These are phyloP conservation scores for Lateolabrax maculatus DNA, from an alignment of 2,797 vertebrate genomes.

Conservation along the genomic window DNA sequence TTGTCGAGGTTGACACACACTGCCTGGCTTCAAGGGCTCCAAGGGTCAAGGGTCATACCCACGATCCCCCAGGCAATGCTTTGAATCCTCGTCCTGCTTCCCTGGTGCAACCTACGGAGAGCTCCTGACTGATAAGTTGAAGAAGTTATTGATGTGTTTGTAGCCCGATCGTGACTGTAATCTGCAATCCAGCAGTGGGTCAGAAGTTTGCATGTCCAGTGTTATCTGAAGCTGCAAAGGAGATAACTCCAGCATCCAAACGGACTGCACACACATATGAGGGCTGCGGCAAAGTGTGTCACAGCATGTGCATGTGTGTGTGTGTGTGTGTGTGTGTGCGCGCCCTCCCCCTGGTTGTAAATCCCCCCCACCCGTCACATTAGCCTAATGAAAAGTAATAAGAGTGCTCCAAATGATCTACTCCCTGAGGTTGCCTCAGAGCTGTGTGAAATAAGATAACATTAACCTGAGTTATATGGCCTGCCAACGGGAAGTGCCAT, in stretches of 20 bases:
- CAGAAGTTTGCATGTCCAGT: conserved; percentile 21
- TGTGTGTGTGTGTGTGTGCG: conserved; percentile 11
- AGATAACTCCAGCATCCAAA: conserved; percentile 25
- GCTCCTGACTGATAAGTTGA: conserved; percentile 33
- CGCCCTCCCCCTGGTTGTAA: conserved; percentile 54
- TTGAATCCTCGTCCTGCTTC: conserved; percentile 27
- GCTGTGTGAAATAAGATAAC: conserved; percentile 81
- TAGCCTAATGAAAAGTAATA: conserved; percentile 84
- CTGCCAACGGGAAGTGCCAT: conserved; percentile 75
- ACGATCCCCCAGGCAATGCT: conserved; percentile 38
- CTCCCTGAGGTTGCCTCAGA: conserved; percentile 69
- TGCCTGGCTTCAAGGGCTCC: conserved; percentile 9
- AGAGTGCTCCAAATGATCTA: conserved; percentile 77
- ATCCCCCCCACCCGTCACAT: conserved; percentile 75
- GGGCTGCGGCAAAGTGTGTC: conserved; percentile 35
- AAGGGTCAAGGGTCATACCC: conserved; percentile 43
- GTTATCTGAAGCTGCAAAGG: conserved; percentile 24
- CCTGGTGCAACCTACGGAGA: conserved; percentile 6
- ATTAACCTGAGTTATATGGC: conserved; percentile 81
- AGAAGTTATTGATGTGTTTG: conserved; percentile 30
- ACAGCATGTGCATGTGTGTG: background rate
- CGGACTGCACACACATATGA: background rate
- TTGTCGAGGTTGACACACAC: conserved; percentile 18
- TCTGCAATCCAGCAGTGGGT: conserved; percentile 17
- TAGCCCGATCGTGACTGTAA: background rate